Base-by-base conservation (phyloP, 2,888 invertebrate species). In the Biston betularia region DNA sequence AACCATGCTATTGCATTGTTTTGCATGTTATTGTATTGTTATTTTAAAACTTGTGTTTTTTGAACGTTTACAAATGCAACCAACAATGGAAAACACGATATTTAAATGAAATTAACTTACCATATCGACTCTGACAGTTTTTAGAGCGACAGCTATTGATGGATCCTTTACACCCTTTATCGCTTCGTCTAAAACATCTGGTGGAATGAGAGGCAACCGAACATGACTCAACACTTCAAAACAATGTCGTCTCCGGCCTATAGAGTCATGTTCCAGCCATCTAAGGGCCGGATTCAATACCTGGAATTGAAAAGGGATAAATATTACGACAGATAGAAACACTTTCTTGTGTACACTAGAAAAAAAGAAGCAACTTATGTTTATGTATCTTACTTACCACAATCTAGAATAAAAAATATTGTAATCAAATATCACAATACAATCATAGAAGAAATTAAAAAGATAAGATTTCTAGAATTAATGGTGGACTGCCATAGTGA, bases 181-280 rank as follows among this genome's bases (percentile, higher is more conserved):
- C 15, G 96, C 96, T 80, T 96, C 95, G 81, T 98, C 97, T 74
- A 98, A 94, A 65, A 97, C 95, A 83, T 96, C 96, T 70, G 97
- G 95, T 33, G 98, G 96, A 75, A 98, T 96, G 50, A 98, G 94
- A 1, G 98, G 97, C 77, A 98, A 94, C 74, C 98, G 95, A 53
- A 98, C 96, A 78, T 97, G 96, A 69, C 96, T 95, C 69, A 98
- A 90, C 66, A 98, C 96, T 89, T 98, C 98, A 84, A 98, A 98
- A 70, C 98, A 97, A 85, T 96, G 97, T 69, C 97, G 96, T 72
- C 97, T 95, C 62, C 98, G 95, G 59, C 96, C 95, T 15, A 95
- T 91, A 14, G 97, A 95, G 82, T 98, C 97, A 81, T 97, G 96
- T 73, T 96, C 96, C 56, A 98, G 95, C 98, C 98, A 98, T 75